Evolutionary conservation across 2,888 invertebrate species (phyloP).

Genomic region (Drosophila borborema): DNA sequence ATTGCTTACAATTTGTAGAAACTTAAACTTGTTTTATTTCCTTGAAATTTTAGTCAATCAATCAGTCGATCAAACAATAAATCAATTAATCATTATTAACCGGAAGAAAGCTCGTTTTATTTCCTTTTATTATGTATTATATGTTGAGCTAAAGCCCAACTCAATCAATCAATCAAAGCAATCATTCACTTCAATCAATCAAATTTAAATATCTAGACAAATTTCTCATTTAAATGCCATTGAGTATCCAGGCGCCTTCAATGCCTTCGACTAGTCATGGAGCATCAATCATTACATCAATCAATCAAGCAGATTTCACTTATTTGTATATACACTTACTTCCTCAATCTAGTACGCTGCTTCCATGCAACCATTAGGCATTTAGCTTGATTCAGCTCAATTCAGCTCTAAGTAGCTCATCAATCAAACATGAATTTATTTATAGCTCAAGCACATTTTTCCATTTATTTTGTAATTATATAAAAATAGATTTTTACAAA

Average conservation of each 20-base stretch:
- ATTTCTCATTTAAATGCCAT: background rate
- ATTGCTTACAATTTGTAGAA: background rate
- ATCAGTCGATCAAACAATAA: background rate
- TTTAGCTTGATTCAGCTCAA: background rate
- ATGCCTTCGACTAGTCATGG: background rate
- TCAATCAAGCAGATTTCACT: background rate
- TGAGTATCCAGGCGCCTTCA: background rate
- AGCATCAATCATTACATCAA: background rate
- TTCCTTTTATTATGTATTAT: no score
- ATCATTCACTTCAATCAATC: background rate
- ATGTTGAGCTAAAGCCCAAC: background rate
- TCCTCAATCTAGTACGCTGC: no score
- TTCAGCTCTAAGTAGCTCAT: background rate
- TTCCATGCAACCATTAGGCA: background rate
- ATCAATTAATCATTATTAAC: background rate
- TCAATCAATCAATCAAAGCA: background rate
- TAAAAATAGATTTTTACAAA: constrained; percentile 1
- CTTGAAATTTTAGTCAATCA: background rate
- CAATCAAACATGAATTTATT: constrained; percentile 3
- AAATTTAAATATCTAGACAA: background rate
- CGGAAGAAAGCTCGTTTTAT: no score
- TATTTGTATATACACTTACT: no score
- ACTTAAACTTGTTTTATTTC: background rate
- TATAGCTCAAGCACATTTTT: background rate
- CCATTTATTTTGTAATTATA: background rate